Evolutionary conservation across 2,888 invertebrate species (phyloP), one percentile per base, ranked within the genome.

Genomic region (Loripinus fragilis): DNA sequence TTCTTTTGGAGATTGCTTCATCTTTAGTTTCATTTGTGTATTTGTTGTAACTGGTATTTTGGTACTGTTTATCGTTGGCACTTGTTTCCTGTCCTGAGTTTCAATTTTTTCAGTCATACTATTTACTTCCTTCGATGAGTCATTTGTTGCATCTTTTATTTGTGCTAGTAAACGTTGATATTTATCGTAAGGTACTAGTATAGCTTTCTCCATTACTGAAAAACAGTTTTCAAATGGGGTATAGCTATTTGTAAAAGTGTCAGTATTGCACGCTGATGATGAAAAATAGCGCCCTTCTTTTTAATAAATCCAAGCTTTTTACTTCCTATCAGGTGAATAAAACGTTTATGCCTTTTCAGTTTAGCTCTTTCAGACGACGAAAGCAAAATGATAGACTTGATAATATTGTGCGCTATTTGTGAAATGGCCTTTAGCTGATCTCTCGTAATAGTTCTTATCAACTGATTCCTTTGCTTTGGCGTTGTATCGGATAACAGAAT

Each of bases 351-450:
- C 17, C 17, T 42, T 12, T 17, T 8, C 42, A 42, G 17, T 42
- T 42, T 42, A 12, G 8, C 42, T 42, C 17, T 42, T 42, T 42
- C 42, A 8, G 8, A 12, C 8, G 8, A 12, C 17, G 42, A 12
- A 8, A 42, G 17, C 8, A 42, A 12, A 12, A 42, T 12, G 8
- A 42, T 17, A 17, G 42, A 8, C 17, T 42, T 42, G 17, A 42
- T 42, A 12, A 42, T 12, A 17, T 42, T 42, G 42, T 42, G 42
- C 42, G 42, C 42, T 42, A 74, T 45, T 67, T 74, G 66, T n/a
- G 67, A 28, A 20, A 71, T 23, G 3, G 66, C 66, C 71, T 71
- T 74, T 28, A 78, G 28, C 65, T 78, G 78, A 12, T 41, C 41
- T 1, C 70, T 69, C 7, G 41, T 15, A 38, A 76, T 67, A 42